A percentile compares a stretch with the other conserved stretches of the same genome.
Conservation (phyloP, 2,113 vertebrate genomes). For the Tichodroma muraria region DNA sequence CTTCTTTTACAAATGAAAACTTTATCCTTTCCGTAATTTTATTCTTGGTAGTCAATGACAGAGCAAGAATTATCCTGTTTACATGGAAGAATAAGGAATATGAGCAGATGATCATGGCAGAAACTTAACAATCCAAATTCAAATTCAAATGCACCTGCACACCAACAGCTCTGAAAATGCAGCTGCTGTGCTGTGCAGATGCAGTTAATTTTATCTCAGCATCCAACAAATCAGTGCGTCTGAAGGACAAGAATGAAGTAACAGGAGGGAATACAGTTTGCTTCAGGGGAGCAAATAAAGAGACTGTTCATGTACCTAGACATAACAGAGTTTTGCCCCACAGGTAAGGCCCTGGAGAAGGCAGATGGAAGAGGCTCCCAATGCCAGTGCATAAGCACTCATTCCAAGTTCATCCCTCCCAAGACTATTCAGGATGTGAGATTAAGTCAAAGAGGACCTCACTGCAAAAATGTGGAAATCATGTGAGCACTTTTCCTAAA, state of each 20-base stretch:
- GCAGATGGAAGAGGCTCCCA: slow-evolving; percentile 56
- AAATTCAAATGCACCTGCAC: not conserved
- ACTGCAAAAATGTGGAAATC: slow-evolving; percentile 79
- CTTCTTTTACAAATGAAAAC: not conserved
- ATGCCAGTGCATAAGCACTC: slow-evolving; percentile 75
- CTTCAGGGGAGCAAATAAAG: not conserved
- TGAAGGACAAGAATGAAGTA: not conserved
- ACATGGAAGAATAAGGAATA: not conserved
- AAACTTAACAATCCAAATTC: not conserved
- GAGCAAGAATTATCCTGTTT: not conserved
- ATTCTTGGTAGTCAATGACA: not conserved
- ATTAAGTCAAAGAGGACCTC: slow-evolving; percentile 71
- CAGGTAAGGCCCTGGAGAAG: slow-evolving; percentile 54
- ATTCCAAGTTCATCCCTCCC: slow-evolving; percentile 64
- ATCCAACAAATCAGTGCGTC: not conserved
- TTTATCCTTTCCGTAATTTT: not conserved
- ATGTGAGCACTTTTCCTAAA: slow-evolving; percentile 71
- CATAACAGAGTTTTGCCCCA: not conserved
- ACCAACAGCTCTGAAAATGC: not conserved
- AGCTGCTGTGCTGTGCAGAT: not conserved
- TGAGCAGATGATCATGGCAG: not conserved
- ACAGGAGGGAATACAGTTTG: not conserved
- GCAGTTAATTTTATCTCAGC: not conserved
- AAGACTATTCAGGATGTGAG: slow-evolving; percentile 68
- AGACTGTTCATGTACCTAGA: not conserved